Evolutionary conservation across 2,113 vertebrate species (phyloP).

Genomic region (Equus przewalskii): DNA sequence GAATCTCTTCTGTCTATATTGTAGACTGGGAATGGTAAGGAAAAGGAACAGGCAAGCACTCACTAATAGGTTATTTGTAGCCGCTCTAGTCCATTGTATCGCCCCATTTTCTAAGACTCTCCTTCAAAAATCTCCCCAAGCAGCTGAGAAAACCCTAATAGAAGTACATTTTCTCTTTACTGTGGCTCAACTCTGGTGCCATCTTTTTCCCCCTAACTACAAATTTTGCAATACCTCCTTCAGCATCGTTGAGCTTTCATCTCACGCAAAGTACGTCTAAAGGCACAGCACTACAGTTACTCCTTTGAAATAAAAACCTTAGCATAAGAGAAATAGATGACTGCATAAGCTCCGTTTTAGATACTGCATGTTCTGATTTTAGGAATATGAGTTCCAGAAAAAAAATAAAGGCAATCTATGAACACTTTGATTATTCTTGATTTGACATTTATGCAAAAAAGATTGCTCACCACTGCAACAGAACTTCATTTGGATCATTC

Average conservation of each 20-base stretch:
- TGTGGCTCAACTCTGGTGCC: neutral
- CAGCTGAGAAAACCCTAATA: neutral
- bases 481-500: neutral
- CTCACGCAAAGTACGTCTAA: neutral
- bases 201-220: neutral
- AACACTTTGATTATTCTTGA: neutral
- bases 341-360: neutral
- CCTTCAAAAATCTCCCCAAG: neutral
- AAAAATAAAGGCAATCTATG: neutral
- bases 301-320: neutral
- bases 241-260: neutral
- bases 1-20: too few species aligned
- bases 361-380: neutral
- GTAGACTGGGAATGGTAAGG: neutral
- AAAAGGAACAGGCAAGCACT: neutral
- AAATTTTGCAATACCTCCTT: neutral
- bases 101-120: neutral
- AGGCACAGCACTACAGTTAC: neutral
- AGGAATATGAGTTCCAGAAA: neutral
- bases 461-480: neutral
- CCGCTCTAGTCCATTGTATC: rapidly evolving
- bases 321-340: neutral
- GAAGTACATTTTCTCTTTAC: neutral
- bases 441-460: slow-evolving; percentile 13
- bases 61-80: neutral